Conservation (phyloP, 2,113 vertebrate genomes). For the Verasper variegatus region DNA sequence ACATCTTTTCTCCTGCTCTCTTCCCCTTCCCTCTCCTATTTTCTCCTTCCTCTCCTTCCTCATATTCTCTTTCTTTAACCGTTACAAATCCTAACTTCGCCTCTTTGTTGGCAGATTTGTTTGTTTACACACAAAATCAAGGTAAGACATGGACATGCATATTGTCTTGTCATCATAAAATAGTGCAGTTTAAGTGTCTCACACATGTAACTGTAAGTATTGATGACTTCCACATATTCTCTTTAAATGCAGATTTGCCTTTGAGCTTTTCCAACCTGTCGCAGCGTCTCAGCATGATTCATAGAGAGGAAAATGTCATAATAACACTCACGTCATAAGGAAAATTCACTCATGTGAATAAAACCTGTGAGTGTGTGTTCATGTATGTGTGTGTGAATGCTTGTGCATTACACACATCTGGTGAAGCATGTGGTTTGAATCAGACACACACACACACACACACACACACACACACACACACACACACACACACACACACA, state of each 20-base stretch:
- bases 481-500: slow-evolving; percentile 52
- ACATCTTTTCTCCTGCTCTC: background rate
- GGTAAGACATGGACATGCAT: background rate
- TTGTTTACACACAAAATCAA: slow-evolving; percentile 16
- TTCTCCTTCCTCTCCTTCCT: background rate
- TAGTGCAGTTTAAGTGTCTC: background rate
- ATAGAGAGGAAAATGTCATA: slow-evolving; percentile 2
- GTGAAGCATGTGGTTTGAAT: slow-evolving; percentile 72
- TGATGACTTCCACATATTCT: background rate
- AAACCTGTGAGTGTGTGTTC: slow-evolving; percentile 12
- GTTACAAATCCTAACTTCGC: background rate
- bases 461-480: slow-evolving; percentile 43
- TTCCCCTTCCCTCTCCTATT: background rate
- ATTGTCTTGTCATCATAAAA: no score
- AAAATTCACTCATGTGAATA: slow-evolving; percentile 29
- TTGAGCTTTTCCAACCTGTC: slow-evolving; percentile 3
- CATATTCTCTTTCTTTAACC: no score
- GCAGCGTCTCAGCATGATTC: slow-evolving; percentile 23
- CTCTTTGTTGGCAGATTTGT: background rate
- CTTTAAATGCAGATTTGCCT: background rate
- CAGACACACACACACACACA: slow-evolving; percentile 56
- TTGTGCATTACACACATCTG: slow-evolving; percentile 30
- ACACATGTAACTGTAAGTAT: background rate
- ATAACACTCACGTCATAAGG: slow-evolving; percentile 44
- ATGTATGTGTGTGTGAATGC: slow-evolving; percentile 11